Evolutionary conservation across 2,113 vertebrate species (phyloP).

Genomic region (Pogonocichla stellata): DNA sequence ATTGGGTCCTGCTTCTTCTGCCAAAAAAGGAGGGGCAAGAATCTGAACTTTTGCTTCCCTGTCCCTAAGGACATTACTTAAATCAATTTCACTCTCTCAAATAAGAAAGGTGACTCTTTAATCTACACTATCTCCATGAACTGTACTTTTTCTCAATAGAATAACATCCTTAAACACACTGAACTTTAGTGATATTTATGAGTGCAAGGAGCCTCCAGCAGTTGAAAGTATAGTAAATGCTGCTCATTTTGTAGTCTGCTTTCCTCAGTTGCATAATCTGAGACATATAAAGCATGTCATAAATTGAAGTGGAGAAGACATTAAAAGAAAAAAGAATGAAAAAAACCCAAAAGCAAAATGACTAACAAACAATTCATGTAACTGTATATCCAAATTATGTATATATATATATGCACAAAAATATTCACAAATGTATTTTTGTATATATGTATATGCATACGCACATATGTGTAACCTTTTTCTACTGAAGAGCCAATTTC

Average conservation of each 20-base stretch:
- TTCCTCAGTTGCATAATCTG: not conserved
- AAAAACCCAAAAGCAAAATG: not conserved
- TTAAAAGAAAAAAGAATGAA: not conserved
- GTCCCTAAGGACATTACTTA: not conserved
- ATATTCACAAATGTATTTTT: not conserved
- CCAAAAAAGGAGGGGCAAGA: not conserved
- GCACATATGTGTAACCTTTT: not conserved
- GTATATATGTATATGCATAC: not conserved
- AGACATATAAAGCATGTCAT: not conserved
- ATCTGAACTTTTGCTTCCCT: not conserved
- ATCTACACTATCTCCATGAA: not conserved
- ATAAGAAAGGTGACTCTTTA: not conserved
- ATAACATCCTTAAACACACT: not conserved
- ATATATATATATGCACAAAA: not conserved
- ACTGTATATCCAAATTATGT: not conserved
- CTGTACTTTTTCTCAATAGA: not conserved
- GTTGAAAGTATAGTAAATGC: not conserved
- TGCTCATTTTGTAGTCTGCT: not conserved
- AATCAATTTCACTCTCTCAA: not conserved
- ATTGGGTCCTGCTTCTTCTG: not conserved
- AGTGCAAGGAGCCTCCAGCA: not conserved
- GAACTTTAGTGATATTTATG: not conserved
- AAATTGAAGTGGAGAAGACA: not conserved
- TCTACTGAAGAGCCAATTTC: no score
- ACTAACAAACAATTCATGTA: not conserved